Percentiles rank a stretch among this genome's conserved stretches.
Conservation (phyloP, 2,888 invertebrate genomes). For the Scaptomyza flava region DNA sequence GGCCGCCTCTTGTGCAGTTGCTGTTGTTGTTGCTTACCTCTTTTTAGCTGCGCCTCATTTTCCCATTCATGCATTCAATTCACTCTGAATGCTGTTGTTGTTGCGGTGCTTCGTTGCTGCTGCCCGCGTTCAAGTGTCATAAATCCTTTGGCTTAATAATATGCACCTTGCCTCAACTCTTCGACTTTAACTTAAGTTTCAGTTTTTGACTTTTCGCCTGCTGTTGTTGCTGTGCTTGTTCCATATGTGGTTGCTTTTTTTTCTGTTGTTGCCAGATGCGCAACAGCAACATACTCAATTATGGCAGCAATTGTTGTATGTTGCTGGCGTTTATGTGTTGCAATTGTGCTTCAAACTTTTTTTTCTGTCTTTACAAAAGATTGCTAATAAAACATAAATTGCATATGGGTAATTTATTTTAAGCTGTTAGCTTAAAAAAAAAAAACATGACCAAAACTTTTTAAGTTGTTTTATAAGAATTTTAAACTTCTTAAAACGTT, state of each 20-base stretch:
- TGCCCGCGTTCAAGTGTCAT: constrained; percentile 79
- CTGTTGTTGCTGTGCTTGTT: constrained; percentile 20
- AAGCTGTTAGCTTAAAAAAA: neutral
- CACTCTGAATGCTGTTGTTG: constrained; percentile 28
- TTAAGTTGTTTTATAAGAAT: neutral
- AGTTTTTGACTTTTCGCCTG: constrained; percentile 17
- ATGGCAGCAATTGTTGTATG: constrained; percentile 21
- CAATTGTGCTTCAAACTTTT: constrained; percentile 45
- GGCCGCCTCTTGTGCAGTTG: constrained; percentile 38
- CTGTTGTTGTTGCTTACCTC: constrained; percentile 14
- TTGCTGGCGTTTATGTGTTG: constrained; percentile 43
- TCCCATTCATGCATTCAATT: constrained; percentile 76
- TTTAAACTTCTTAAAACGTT: too few species aligned
- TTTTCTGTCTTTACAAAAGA: neutral
- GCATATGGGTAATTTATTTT: neutral
- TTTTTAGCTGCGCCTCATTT: constrained; percentile 76
- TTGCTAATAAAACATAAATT: neutral
- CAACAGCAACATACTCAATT: constrained; percentile 34
- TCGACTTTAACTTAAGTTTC: constrained; percentile 27
- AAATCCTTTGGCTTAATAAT: constrained; percentile 82
- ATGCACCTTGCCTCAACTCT: constrained; percentile 77
- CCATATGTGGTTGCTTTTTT: constrained; percentile 5
- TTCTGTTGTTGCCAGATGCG: constrained; percentile 8
- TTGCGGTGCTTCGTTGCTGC: constrained; percentile 40
- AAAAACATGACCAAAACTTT: neutral